Base-by-base conservation (phyloP, 1,140 invertebrate species). In the Drosophila pruinosa region DNA sequence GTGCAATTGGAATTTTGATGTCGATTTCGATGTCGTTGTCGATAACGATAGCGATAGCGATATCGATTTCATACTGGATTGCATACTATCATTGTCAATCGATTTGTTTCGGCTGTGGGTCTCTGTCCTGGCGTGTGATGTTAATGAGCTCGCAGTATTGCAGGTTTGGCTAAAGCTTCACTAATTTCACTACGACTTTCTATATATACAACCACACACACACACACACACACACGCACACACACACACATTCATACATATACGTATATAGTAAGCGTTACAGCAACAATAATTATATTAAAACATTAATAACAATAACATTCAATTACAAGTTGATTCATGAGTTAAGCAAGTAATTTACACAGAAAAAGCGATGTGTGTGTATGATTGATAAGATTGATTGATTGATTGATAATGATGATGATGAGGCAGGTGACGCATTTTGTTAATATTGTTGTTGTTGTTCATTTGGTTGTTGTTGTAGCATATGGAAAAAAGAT, bases 151-250 rank as follows among this genome's bases (percentile, higher is more conserved):
- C 76, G 63, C 89, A 90, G 63, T 90, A 88, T 80, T 90, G 89
- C 78, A 90, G 77, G 59, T 78, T 91, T 79, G 85, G 89, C 89
- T 91, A 91, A 78, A 91, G 89, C 78, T 85, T 91, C 85, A 91
- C 90, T 91, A 91, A 72, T 77, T 89, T 90, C 65, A 91, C 90
- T 91, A 91, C 86, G 56, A 91, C 90, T 82, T 89, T 91, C 90
- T 91, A 91, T 63, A 56, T 28, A 63, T 15, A 36, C 28, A 39
- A 8, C 56, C 34, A 36, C 12, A 36, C 22, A 48, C 17, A 26
- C 10, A 28, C 4, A 36, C 6, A 53, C 1, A 22, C n/a, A 1
- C 6, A 21, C 28, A 53, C 38, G 21, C 38, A 61, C 6, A 69
- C 41, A 54, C 21, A 62, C 7, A 57, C 39, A 50, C 7, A 58